A percentile compares a stretch with the other conserved stretches of the same genome.
phyloP scores from a whole-genome alignment of 2,113 vertebrate species.

The Epinephelus cyanopodus region DNA sequence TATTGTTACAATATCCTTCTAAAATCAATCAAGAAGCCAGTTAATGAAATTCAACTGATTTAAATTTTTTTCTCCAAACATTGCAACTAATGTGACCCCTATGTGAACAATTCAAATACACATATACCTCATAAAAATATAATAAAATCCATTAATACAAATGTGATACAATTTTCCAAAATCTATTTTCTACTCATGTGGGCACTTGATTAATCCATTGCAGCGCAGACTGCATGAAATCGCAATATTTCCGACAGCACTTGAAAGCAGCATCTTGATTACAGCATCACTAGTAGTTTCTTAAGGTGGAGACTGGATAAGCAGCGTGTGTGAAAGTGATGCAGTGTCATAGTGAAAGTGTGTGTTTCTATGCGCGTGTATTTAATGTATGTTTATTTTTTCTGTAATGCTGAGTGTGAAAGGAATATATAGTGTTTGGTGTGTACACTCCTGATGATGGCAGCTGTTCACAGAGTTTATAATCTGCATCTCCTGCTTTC shows the following conservation, averaged over 20 bases:
- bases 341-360: not conserved
- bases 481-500: not conserved
- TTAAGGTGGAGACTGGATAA: slow-evolving; percentile 71
- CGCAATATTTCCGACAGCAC: slow-evolving; percentile 11
- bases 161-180: not conserved
- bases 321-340: slow-evolving; percentile 16
- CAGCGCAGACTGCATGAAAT: not conserved
- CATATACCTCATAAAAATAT: not conserved
- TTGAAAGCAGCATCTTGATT: slow-evolving; percentile 40
- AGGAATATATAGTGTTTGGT: not conserved
- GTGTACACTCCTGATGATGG: not conserved
- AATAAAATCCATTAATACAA: not conserved
- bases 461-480: not conserved
- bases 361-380: not conserved
- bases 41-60: not conserved
- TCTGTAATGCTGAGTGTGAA: not conserved
- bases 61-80: not conserved
- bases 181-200: not conserved
- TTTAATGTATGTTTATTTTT: not conserved
- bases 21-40: not conserved
- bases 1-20: not conserved
- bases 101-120: not conserved
- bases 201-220: not conserved
- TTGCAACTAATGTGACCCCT: not conserved
- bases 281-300: slow-evolving; percentile 9